phyloP scores from a whole-genome alignment of 2,888 invertebrate species.

The Polylopha cassiicola region DNA sequence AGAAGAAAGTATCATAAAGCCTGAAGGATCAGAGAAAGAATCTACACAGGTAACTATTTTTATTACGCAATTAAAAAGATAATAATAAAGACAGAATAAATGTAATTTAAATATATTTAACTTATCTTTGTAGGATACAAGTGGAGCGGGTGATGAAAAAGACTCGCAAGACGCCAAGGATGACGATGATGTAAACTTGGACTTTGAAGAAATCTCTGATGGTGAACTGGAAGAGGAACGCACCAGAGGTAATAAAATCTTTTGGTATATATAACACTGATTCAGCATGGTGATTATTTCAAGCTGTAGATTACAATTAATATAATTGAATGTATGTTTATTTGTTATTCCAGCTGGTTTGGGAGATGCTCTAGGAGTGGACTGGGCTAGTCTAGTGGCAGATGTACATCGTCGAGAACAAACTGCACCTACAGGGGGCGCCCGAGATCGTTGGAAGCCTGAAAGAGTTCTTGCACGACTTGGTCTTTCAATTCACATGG shows the following conservation, averaged over 20 bases:
- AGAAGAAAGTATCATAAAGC: slow-evolving; percentile 50
- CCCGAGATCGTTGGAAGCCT: slow-evolving; percentile 88
- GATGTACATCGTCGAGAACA: slow-evolving; percentile 81
- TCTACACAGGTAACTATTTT: slow-evolving; percentile 53
- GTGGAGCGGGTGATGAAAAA: slow-evolving; percentile 60
- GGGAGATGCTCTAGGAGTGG: slow-evolving; percentile 95
- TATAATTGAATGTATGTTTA: slow-evolving; percentile 8
- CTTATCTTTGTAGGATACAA: slow-evolving; percentile 49
- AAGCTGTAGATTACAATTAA: not conserved
- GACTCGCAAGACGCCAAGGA: slow-evolving; percentile 77
- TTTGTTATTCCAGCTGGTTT: slow-evolving; percentile 73
- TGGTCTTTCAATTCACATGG: slow-evolving; percentile 87
- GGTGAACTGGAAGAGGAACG: slow-evolving; percentile 92
- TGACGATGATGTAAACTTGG: slow-evolving; percentile 85
- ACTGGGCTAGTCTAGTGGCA: slow-evolving; percentile 93
- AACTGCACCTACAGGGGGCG: slow-evolving; percentile 72
- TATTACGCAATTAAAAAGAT: slow-evolving; percentile 4
- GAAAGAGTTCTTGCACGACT: slow-evolving; percentile 87
- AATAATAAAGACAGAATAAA: not conserved
- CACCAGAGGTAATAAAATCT: slow-evolving; percentile 54
- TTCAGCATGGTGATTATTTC: not conserved
- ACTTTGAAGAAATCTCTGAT: slow-evolving; percentile 94
- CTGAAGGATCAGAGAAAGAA: slow-evolving; percentile 60
- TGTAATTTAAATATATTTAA: not conserved
- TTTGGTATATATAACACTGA: not conserved